Base-by-base conservation (phyloP, 2,888 invertebrate species). In the Silvanus unidentatus region DNA sequence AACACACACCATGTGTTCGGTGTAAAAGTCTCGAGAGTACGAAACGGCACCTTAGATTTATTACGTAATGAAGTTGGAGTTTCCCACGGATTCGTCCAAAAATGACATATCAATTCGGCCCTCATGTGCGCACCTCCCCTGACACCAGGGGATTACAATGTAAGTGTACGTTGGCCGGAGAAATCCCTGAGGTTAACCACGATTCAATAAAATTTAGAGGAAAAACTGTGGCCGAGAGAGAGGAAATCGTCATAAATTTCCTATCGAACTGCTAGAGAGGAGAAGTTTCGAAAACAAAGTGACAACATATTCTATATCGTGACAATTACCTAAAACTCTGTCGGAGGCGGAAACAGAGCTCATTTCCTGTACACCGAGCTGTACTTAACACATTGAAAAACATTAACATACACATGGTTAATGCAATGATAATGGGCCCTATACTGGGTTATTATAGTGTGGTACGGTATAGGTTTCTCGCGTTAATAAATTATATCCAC, bases 371-470 rank as follows among this genome's bases (percentile, higher is more conserved):
- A 44, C 40, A 47, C 40, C 37, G 41, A 50, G 49, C 49, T 59
- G 53, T 57, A 58, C 59, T 60, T 60, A 59, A 55, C 60, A 58
- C 59, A 53, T 60, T 56, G 43, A 51, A 57, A 57, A 49, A 44
- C 47, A 54, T 55, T 57, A 50, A 54, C 50, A 48, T 50, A 44
- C 50, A 50, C 48, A 45, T 46, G 49, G 46, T 50, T 57, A 53
- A 55, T 57, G 54, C 41, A 47, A 46, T 44, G 48, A 34, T 51
- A 48, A 48, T 51, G 54, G 46, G 47, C 49, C 22, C 40, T 47
- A 48, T 49, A 40, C 38, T 44, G 32, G 47, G 51, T 47, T 44
- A 43, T 45, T 49, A 49, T 11, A 42, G 10, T 38, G 16, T 27
- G 16, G 4, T 11, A 37, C 30, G 15, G 36, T 22, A 22, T 22